A percentile compares a stretch with the other conserved stretches of the same genome.
These are phyloP conservation scores for Pandemis cinnamomeana DNA, from an alignment of 2,888 invertebrate species.

Conservation along the genomic window DNA sequence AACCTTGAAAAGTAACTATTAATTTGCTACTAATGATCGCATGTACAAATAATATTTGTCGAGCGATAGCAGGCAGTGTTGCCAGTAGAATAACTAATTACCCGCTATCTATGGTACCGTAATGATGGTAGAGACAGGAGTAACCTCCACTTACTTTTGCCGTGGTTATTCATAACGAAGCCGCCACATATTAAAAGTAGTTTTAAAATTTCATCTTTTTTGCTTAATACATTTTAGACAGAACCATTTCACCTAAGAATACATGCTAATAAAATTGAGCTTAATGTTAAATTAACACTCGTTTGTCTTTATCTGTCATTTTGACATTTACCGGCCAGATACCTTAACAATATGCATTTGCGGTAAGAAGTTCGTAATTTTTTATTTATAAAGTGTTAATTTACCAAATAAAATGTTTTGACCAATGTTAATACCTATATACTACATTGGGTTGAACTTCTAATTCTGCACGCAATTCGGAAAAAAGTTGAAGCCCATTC, in stretches of 20 bases:
- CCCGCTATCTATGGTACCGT: conserved; percentile 25
- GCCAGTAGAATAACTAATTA: conserved; percentile 28
- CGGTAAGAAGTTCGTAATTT: too few species aligned
- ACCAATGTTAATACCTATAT: neutral
- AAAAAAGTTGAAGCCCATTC: conserved; percentile 36
- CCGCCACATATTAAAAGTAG: neutral
- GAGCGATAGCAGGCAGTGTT: conserved; percentile 11
- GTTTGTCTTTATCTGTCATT: too few species aligned
- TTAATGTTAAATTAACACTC: too few species aligned
- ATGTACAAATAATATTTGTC: conserved; percentile 40
- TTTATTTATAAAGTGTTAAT: neutral
- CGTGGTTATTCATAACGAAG: neutral
- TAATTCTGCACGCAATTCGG: conserved; percentile 34
- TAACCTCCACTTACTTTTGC: neutral
- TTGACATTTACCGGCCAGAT: too few species aligned
- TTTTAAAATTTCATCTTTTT: too few species aligned
- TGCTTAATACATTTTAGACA: too few species aligned
- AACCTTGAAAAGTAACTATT: conserved; percentile 14
- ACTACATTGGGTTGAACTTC: conserved; percentile 1
- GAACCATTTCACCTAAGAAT: too few species aligned
- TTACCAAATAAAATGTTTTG: neutral
- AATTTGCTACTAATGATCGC: conserved; percentile 27
- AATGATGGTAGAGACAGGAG: conserved; percentile 18
- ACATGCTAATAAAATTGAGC: too few species aligned
- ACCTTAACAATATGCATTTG: too few species aligned